phyloP scores from a whole-genome alignment of 2,888 invertebrate species.

The Apodemia hepburni region DNA sequence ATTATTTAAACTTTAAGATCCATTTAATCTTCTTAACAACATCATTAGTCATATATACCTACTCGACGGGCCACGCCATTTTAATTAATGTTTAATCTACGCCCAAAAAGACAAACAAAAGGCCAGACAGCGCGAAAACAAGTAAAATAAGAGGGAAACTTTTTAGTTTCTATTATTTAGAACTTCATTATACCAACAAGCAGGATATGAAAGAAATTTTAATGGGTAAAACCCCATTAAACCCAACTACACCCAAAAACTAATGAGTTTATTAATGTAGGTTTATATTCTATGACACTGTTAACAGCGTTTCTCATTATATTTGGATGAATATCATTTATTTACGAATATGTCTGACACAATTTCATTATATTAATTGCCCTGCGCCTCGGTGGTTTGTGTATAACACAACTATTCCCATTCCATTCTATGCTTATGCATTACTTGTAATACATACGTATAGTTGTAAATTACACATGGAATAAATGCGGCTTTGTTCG shows the following conservation, averaged over 20 bases:
- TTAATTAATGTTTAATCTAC: too few relatives aligned
- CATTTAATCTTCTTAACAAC: too few relatives aligned
- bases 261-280: constrained; percentile 3
- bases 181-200: too few relatives aligned
- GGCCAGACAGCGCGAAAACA: too few relatives aligned
- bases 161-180: too few relatives aligned
- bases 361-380: constrained; percentile 14
- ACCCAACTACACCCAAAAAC: neutral
- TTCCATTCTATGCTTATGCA: neutral
- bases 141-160: too few relatives aligned
- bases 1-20: too few relatives aligned
- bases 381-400: constrained; percentile 8
- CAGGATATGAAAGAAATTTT: too few relatives aligned
- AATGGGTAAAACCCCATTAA: neutral
- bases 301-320: constrained; percentile 6
- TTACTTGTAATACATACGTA: neutral
- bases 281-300: constrained; percentile 2
- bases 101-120: too few relatives aligned
- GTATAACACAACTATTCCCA: constrained; percentile 3
- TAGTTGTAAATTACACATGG: neutral
- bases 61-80: too few relatives aligned
- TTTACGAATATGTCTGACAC: constrained; percentile 12
- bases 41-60: too few relatives aligned
- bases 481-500: too few relatives aligned
- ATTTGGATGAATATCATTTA: constrained; percentile 12